Base-by-base conservation (phyloP, 2,888 invertebrate species). In the Leptura quadrifasciata region DNA sequence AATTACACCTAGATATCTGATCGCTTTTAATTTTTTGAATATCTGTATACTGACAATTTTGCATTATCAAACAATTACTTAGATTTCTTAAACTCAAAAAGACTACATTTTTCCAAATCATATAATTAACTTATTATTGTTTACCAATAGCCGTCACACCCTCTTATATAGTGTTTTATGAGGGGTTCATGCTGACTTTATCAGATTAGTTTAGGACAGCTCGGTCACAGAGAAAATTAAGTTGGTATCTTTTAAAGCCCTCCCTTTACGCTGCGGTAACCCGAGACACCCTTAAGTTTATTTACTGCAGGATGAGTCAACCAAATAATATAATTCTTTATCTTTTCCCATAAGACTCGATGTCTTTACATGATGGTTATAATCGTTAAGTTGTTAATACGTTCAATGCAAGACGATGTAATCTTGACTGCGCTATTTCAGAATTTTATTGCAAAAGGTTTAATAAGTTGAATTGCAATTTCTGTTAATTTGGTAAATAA, bases 191-290 rank as follows among this genome's bases (percentile, higher is more conserved):
- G 75, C 76, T 61, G 80, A 71, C 80, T 81, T 83, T 85, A 85
- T 85, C 86, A 83, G 86, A 86, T 86, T 85, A 85, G 82, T 81
- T 80, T 79, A 79, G 80, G 82, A 81, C 82, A 82, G 83, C 78
- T 84, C 85, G 83, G 85, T 85, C 84, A 85, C 80, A 82, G 79
- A 84, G 85, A 87, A 86, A 87, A 86, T 86, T 85, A 86, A 87
- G 85, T 86, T 84, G 83, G 82, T 85, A 85, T 85, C 85, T 85
- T 83, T 83, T 82, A 82, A 85, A 84, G 77, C 83, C 76, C 80
- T 79, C 81, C 82, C 81, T 82, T 67, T 27, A 67, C 80, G 79
- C 78, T 80, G 82, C 74, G 76, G 61, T 71, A 60, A 52, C 80
- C 72, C 76, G 69, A 76, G 81, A 79, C 82, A 75, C 79, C 83